A percentile compares a stretch with the other conserved stretches of the same genome.
Conservation (phyloP, 2,888 invertebrate species). For the Sinhomidia bicolor region DNA sequence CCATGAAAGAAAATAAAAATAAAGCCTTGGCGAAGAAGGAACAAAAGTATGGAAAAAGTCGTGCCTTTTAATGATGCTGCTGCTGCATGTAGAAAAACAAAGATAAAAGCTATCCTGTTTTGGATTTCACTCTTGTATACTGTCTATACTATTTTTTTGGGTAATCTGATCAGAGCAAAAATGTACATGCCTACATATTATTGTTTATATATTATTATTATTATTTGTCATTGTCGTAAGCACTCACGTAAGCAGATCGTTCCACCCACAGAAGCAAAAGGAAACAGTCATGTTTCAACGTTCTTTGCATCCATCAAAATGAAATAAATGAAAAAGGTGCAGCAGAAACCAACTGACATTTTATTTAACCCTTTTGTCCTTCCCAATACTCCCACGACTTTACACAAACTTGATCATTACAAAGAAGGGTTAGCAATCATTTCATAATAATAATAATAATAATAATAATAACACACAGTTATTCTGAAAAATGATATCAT, state of each 20-base stretch:
- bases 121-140: background rate
- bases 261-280: background rate
- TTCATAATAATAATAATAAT: background rate
- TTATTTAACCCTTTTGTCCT: background rate
- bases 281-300: background rate
- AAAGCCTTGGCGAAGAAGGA: background rate
- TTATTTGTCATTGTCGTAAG: background rate
- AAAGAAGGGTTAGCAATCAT: background rate
- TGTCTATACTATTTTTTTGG: background rate
- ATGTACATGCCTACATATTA: background rate
- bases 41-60: background rate
- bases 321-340: background rate
- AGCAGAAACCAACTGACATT: background rate
- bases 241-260: background rate
- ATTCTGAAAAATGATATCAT: background rate
- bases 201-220: background rate
- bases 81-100: background rate
- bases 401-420: background rate
- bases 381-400: background rate
- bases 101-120: background rate
- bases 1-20: background rate
- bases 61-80: no score
- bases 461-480: background rate
- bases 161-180: slow-evolving; percentile 13
- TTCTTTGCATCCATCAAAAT: background rate